Percentiles rank a stretch among this genome's conserved stretches.
Conservation (phyloP, 2,888 invertebrate genomes). For the Sialis lutaria region DNA sequence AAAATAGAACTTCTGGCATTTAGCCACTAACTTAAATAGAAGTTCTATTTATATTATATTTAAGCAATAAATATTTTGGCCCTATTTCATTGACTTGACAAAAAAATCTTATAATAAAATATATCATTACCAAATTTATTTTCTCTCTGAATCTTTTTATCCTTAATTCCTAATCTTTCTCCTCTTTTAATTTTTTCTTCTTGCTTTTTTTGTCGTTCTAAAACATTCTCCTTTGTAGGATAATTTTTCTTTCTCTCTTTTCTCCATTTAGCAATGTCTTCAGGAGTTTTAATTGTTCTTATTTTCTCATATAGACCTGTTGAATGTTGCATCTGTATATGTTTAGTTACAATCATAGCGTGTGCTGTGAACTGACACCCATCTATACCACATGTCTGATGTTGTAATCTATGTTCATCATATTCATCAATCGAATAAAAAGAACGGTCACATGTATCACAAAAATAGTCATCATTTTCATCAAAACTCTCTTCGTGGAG, state of each 20-base stretch:
- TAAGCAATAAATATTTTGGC: background rate
- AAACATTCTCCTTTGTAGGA: constrained; percentile 43
- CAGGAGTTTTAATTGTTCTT: constrained; percentile 53
- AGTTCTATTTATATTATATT: too few species aligned
- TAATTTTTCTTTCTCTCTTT: constrained; percentile 63
- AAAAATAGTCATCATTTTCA: constrained; percentile 30
- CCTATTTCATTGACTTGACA: background rate
- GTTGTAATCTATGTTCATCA: constrained; percentile 50
- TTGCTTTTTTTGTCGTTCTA: constrained; percentile 39
- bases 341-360: constrained; percentile 60
- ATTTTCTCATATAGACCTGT: constrained; percentile 70
- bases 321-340: constrained; percentile 66
- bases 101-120: background rate
- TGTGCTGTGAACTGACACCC: constrained; percentile 68
- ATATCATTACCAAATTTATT: constrained; percentile 14
- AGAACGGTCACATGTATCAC: constrained; percentile 69
- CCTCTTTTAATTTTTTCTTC: constrained; percentile 56
- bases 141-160: constrained; percentile 25
- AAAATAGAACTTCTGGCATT: too few species aligned
- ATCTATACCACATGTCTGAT: constrained; percentile 62
- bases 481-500: constrained; percentile 9
- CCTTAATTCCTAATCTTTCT: constrained; percentile 41
- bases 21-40: too few species aligned
- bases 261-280: constrained; percentile 73
- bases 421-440: constrained; percentile 42